A percentile compares a stretch with the other conserved stretches of the same genome.
Conservation (phyloP, 2,113 vertebrate species). For the Vulpes ferrilata region DNA sequence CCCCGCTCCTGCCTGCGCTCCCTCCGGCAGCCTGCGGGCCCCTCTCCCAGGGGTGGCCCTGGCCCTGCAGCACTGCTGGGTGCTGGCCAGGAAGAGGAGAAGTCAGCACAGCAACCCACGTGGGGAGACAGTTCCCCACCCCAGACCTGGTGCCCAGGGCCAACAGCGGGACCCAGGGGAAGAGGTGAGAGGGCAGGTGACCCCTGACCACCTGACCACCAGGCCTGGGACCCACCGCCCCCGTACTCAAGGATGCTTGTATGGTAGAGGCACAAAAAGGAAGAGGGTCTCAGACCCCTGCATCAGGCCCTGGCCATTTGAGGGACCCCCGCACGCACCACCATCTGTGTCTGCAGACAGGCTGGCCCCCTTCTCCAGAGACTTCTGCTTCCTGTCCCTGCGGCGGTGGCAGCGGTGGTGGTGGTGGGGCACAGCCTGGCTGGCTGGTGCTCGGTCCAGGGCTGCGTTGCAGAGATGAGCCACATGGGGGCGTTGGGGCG, state of each 20-base stretch:
- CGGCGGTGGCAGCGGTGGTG: conserved; percentile 95
- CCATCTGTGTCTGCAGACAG: conserved; percentile 86
- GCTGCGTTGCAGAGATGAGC: conserved; percentile 90
- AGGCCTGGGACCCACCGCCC: neutral
- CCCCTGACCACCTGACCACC: neutral
- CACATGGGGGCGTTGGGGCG: conserved; percentile 91
- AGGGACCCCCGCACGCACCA: conserved; percentile 83
- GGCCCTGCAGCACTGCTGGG: neutral
- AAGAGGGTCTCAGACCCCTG: neutral
- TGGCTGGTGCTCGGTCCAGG: conserved; percentile 86
- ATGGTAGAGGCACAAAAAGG: neutral
- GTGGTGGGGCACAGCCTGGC: conserved; percentile 91
- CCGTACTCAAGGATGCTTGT: accelerated
- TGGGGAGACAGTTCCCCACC: neutral
- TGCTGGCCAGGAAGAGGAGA: neutral
- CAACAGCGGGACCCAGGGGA: neutral
- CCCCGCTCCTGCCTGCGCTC: conserved; percentile 92
- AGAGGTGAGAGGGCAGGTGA: neutral
- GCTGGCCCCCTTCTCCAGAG: conserved; percentile 91
- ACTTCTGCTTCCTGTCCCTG: conserved; percentile 94
- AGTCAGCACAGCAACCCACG: neutral
- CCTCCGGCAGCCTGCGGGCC: conserved; percentile 69
- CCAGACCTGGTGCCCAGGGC: neutral
- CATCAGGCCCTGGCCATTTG: neutral
- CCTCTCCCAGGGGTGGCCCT: conserved; percentile 80